Conservation (phyloP, 2,797 vertebrate species). For the Podargus strigoides region DNA sequence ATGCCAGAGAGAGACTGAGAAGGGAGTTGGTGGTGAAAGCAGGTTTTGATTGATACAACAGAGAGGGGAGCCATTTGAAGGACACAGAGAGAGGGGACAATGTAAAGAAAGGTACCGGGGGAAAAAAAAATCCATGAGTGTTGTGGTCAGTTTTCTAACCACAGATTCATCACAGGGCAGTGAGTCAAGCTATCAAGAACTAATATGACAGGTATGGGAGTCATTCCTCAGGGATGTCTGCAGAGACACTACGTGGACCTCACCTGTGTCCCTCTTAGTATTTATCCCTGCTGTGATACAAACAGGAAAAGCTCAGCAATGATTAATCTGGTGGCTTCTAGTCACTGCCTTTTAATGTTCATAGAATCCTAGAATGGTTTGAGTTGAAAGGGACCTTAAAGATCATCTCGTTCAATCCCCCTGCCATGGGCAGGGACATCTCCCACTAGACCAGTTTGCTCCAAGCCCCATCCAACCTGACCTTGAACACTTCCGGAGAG, state of each 20-base stretch:
- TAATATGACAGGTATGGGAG: not conserved
- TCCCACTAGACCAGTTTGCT: too few species aligned
- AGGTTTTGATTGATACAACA: not conserved
- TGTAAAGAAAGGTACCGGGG: not conserved
- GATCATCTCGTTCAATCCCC: too few species aligned
- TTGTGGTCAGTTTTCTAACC: not conserved
- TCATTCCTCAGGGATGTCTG: not conserved
- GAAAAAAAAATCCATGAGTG: not conserved
- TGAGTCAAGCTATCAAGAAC: not conserved
- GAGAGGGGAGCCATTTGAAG: not conserved
- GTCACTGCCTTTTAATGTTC: not conserved
- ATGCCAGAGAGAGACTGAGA: not conserved
- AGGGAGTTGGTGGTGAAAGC: not conserved
- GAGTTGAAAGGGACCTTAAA: too few species aligned
- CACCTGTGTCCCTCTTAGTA: not conserved
- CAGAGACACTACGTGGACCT: not conserved
- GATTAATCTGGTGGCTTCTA: conserved; percentile 35
- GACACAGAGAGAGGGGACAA: not conserved
- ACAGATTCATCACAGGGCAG: not conserved
- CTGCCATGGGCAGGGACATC: too few species aligned
- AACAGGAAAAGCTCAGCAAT: conserved; percentile 19
- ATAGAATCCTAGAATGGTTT: too few species aligned
- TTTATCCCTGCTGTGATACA: not conserved
- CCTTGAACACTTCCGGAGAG: too few species aligned
- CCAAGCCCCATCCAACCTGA: too few species aligned